phyloP scores from a whole-genome alignment of 2,888 invertebrate genomes.

The Drosophila multiciliata region DNA sequence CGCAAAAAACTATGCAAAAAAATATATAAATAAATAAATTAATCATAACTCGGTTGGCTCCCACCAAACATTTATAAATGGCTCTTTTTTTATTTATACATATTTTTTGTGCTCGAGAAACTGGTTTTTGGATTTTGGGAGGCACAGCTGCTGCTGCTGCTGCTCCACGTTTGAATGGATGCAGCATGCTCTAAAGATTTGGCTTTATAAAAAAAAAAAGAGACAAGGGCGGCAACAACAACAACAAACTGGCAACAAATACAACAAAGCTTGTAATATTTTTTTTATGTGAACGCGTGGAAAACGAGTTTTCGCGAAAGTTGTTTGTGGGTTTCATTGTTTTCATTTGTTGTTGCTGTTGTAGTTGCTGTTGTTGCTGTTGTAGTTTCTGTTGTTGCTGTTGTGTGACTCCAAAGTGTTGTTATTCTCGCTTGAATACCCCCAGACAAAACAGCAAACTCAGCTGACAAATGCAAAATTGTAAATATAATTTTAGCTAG shows the following conservation, averaged over 20 bases:
- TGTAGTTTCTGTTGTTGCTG: slow-evolving; percentile 4
- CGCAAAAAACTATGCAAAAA: slow-evolving; percentile 23
- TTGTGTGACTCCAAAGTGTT: slow-evolving; percentile 24
- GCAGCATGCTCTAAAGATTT: slow-evolving; percentile 59
- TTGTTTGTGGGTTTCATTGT: slow-evolving; percentile 57
- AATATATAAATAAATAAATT: slow-evolving; percentile 27
- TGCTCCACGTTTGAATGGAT: slow-evolving; percentile 55
- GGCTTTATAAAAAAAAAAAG: slow-evolving; percentile 41
- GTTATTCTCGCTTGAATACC: slow-evolving; percentile 30
- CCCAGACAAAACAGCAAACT: slow-evolving; percentile 8
- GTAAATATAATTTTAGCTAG: slow-evolving; percentile 18
- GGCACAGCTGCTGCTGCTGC: slow-evolving; percentile 37
- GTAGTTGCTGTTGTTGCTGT: slow-evolving; percentile 1
- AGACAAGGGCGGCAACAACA: slow-evolving; percentile 51
- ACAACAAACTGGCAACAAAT: slow-evolving; percentile 30
- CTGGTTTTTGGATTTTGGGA: slow-evolving; percentile 62
- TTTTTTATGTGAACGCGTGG: slow-evolving; percentile 69
- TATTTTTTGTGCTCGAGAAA: slow-evolving; percentile 39
- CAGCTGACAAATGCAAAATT: slow-evolving; percentile 23
- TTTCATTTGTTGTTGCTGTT: slow-evolving; percentile 9
- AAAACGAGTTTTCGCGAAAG: slow-evolving; percentile 79
- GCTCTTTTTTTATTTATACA: slow-evolving; percentile 21
- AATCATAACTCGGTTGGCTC: background rate
- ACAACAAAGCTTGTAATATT: slow-evolving; percentile 41
- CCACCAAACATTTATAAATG: slow-evolving; percentile 35